Conservation (phyloP, 2,113 vertebrate species). For the Zosterops hypoxanthus region DNA sequence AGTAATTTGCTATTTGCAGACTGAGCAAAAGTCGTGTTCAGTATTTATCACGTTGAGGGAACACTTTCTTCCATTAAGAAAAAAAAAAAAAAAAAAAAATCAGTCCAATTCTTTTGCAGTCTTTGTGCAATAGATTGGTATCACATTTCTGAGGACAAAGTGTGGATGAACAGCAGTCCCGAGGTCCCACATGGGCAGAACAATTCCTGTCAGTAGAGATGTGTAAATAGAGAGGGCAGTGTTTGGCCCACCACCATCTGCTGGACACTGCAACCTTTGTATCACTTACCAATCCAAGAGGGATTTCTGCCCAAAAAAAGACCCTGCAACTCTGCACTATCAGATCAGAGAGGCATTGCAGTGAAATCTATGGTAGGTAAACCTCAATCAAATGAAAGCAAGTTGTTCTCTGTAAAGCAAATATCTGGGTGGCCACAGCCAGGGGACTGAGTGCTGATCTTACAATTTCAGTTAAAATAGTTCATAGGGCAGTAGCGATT, state of each 20-base stretch:
- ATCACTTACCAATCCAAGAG: background rate
- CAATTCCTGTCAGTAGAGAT: background rate
- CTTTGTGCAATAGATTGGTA: background rate
- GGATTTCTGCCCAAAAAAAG: background rate
- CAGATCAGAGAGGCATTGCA: background rate
- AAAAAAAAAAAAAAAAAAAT: background rate
- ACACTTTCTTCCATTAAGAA: background rate
- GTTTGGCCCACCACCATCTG: fast-evolving
- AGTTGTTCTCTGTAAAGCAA: background rate
- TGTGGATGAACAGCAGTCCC: background rate
- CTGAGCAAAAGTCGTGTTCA: background rate
- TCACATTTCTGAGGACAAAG: background rate
- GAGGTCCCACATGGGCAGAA: background rate
- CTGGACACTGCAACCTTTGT: background rate
- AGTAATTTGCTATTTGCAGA: slow-evolving; percentile 31
- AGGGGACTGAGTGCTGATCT: background rate
- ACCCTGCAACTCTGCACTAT: background rate
- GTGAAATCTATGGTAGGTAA: background rate
- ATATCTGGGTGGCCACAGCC: fast-evolving
- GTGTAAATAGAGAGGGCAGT: background rate
- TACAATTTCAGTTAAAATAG: background rate
- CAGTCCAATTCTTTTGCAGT: background rate
- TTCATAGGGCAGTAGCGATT: background rate
- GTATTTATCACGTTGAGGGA: background rate
- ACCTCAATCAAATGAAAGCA: background rate